Evolutionary conservation across 2,888 invertebrate species (phyloP), one percentile per base, ranked within the genome.

Genomic region (Ommatoiulus sabulosus): DNA sequence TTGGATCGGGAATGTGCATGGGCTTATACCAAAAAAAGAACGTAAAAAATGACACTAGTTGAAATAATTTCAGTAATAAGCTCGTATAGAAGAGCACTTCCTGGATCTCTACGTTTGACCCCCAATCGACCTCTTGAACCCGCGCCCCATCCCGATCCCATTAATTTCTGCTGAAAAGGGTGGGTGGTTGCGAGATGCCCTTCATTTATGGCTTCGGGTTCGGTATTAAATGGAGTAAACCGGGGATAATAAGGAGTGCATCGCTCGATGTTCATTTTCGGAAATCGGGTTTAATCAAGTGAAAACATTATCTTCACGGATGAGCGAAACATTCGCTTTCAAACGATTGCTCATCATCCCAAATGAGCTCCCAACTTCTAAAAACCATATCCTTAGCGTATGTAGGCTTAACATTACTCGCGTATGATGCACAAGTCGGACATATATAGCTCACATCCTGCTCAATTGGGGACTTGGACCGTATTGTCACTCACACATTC

Each of bases 301-400:
- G 87, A 63, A 52, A 87, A 87, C 57, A 87, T 87, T 87, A 87
- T 87, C 87, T 87, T 87, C 87, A 87, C 35, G 87, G 87, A 63
- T 87, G 87, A 87, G 52, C 8, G 57, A 15, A 52, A 44, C 44
- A 87, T 87, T 87, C 35, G 43, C 63, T 87, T 87, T 57, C 87
- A 87, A 87, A 52, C 44, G 87, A 87, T 87, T 87, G 86, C 86
- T 86, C 86, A 86, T 86, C 48, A 86, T 86, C 86, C 80, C 35
- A 80, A 80, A 80, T 80, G 80, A 80, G 80, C 80, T 80, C 35
- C 46, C 80, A 80, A 80, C 80, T 80, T 80, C 35, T 80, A 12
- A 80, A 80, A 80, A 35, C 80, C 15, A 80, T 80, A 80, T 72
- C 24, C 24, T 10, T 72, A 72, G 24, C 3, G 24, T 3, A 24